A percentile compares a stretch with the other conserved stretches of the same genome.
phyloP scores from a whole-genome alignment of 2,797 vertebrate genomes.

The Lacerta bilineata region DNA sequence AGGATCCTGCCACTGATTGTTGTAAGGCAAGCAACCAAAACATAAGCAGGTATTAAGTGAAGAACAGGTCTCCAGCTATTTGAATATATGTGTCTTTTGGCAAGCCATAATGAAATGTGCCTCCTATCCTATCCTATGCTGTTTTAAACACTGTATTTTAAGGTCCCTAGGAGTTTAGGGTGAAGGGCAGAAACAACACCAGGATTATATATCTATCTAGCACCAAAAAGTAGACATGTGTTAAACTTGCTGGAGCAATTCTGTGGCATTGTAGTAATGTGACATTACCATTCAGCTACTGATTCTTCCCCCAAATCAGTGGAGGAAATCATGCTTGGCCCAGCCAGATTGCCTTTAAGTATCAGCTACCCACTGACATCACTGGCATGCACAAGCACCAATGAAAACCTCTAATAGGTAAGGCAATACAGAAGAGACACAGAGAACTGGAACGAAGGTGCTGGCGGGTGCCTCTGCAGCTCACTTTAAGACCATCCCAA shows the following conservation, averaged over 20 bases:
- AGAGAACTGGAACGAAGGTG: background rate
- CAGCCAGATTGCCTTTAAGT: background rate
- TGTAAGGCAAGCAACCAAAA: background rate
- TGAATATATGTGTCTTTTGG: background rate
- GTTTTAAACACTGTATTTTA: background rate
- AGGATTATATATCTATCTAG: no score
- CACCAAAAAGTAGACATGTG: background rate
- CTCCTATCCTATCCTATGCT: background rate
- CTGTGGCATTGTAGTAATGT: no score
- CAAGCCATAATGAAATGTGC: background rate
- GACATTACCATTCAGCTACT: background rate
- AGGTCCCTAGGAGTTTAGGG: no score
- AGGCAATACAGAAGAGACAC: background rate
- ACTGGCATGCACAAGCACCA: background rate
- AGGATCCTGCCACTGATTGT: background rate
- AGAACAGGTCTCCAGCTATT: background rate
- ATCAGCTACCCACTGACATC: background rate
- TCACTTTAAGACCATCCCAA: background rate
- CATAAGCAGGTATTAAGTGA: background rate
- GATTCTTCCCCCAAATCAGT: no score
- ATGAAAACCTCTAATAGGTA: background rate
- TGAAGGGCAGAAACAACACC: no score
- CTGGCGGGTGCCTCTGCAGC: no score
- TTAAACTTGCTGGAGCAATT: background rate
- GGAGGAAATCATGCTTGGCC: background rate